These are phyloP conservation scores for Champsocephalus esox DNA, from an alignment of 2,797 vertebrate species.

Conservation along the genomic window DNA sequence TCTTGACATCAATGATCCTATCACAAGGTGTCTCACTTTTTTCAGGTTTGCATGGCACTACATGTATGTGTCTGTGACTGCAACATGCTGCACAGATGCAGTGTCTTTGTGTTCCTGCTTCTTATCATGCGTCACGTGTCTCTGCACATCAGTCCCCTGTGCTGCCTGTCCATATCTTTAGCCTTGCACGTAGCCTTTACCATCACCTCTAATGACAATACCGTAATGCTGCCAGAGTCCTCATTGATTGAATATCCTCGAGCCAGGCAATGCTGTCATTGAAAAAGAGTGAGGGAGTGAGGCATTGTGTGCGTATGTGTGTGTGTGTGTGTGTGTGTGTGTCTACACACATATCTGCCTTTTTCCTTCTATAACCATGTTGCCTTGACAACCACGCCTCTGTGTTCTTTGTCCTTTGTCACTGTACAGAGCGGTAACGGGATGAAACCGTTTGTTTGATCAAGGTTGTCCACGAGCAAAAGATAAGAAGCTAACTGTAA, in stretches of 20 bases:
- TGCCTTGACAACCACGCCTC: slow-evolving; percentile 79
- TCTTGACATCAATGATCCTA: not conserved
- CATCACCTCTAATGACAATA: slow-evolving; percentile 48
- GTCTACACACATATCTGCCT: slow-evolving; percentile 45
- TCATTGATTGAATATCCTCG: slow-evolving; percentile 56
- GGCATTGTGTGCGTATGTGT: slow-evolving; percentile 10
- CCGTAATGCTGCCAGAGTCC: slow-evolving; percentile 50
- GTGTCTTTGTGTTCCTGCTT: not conserved
- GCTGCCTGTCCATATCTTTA: slow-evolving; percentile 12
- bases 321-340: slow-evolving; percentile 4
- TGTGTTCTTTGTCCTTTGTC: slow-evolving; percentile 74
- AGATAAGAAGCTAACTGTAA: slow-evolving; percentile 24
- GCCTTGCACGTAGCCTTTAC: slow-evolving; percentile 40
- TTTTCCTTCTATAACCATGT: slow-evolving; percentile 70
- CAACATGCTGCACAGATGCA: not conserved
- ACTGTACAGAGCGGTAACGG: slow-evolving; percentile 55
- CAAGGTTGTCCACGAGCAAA: slow-evolving; percentile 59
- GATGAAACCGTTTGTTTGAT: slow-evolving; percentile 69
- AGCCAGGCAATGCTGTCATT: slow-evolving; percentile 54
- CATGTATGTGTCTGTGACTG: not conserved
- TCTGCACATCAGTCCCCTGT: slow-evolving; percentile 11
- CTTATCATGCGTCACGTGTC: slow-evolving; percentile 20
- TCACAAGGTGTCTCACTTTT: not conserved
- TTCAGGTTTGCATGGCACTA: too few species aligned
- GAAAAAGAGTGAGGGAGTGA: slow-evolving; percentile 39